These are phyloP conservation scores for Moxostoma hubbsi DNA, from an alignment of 2,797 vertebrate species.

Conservation along the genomic window DNA sequence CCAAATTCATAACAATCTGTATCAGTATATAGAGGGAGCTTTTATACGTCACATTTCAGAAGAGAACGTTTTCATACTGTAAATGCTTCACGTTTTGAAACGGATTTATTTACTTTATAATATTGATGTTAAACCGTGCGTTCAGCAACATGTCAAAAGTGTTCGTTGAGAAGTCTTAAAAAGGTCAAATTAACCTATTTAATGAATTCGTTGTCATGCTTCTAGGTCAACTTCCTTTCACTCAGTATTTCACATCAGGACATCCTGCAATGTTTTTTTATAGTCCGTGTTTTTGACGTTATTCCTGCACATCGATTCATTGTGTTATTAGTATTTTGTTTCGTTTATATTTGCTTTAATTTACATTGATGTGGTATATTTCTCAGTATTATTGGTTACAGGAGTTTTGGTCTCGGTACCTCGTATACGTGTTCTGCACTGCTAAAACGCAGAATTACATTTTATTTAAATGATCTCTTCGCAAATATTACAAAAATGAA, in stretches of 20 bases:
- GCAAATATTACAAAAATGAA: background rate
- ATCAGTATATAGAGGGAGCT: background rate
- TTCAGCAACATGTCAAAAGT: background rate
- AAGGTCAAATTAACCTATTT: too few species aligned
- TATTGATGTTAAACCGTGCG: too few species aligned
- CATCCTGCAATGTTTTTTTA: constrained; percentile 47
- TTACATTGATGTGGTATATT: constrained; percentile 41
- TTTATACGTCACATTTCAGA: constrained; percentile 7
- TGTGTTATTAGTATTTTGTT: constrained; percentile 17
- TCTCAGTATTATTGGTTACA: constrained; percentile 71
- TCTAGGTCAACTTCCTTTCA: constrained; percentile 8
- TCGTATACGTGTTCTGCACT: background rate
- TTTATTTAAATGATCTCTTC: background rate
- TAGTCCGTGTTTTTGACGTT: constrained; percentile 60
- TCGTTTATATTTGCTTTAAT: constrained; percentile 59
- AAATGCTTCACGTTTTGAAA: background rate
- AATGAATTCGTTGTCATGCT: background rate
- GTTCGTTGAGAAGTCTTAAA: too few species aligned
- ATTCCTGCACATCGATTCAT: constrained; percentile 34
- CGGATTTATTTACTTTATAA: background rate
- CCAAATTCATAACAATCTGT: background rate
- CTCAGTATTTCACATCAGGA: constrained; percentile 5
- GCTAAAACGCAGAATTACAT: background rate
- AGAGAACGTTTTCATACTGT: background rate
- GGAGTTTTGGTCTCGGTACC: constrained; percentile 57